Evolutionary conservation across 2,113 vertebrate species (phyloP).

Genomic region (Ornithorhynchus anatinus): DNA sequence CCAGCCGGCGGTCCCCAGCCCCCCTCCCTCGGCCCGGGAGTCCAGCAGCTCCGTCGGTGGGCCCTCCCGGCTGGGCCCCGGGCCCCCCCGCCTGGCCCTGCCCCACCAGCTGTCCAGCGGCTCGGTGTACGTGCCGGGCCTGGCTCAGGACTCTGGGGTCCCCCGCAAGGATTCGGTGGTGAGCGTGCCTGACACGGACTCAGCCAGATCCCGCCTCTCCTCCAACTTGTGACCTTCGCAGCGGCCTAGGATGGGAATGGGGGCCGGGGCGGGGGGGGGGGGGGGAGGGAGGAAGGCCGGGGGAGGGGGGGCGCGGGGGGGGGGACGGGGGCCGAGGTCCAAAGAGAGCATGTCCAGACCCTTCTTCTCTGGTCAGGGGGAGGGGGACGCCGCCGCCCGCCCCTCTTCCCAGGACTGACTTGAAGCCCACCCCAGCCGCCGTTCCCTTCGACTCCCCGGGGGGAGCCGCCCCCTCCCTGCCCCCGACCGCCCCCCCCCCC

Average conservation of each 20-base stretch:
- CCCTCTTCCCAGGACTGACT: background rate
- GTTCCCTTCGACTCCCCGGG: too few relatives aligned
- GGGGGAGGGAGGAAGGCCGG: background rate
- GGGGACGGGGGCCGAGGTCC: background rate
- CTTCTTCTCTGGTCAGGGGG: rapidly evolving
- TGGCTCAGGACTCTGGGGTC: constrained; percentile 71
- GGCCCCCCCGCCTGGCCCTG: constrained; percentile 70
- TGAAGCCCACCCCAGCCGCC: too few relatives aligned
- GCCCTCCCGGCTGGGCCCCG: constrained; percentile 55
- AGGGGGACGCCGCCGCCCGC: background rate
- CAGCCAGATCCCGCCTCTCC: constrained; percentile 86
- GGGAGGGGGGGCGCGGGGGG: background rate
- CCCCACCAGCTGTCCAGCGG: constrained; percentile 81
- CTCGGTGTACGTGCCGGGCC: constrained; percentile 56
- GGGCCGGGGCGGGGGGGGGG: background rate
- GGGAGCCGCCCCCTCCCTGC: too few relatives aligned
- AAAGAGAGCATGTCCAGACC: rapidly evolving
- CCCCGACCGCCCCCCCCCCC: too few relatives aligned
- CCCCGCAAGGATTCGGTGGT: constrained; percentile 80
- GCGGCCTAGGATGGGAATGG: background rate
- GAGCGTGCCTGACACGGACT: constrained; percentile 84
- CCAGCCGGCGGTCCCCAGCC: constrained; percentile 74
- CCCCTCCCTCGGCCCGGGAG: constrained; percentile 78
- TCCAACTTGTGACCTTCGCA: constrained; percentile 93
- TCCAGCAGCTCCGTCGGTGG: constrained; percentile 72